phyloP scores from a whole-genome alignment of 2,797 vertebrate species.

The Okamejei kenojei region DNA sequence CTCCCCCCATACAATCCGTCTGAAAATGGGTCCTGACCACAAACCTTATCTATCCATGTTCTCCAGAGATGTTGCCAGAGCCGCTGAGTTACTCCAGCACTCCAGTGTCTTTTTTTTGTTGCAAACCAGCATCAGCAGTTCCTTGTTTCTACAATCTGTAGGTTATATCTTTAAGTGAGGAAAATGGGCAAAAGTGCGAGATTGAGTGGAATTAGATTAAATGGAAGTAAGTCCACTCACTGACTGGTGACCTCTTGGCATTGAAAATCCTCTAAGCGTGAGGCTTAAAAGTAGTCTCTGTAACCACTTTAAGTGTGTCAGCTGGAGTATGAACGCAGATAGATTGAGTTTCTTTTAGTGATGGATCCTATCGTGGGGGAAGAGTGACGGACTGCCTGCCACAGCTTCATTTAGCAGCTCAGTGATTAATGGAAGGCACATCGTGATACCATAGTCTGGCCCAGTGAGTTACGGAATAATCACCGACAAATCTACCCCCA shows the following conservation, averaged over 20 bases:
- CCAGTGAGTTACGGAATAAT: background rate
- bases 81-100: no score
- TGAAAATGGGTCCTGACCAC: no score
- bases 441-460: background rate
- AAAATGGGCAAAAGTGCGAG: background rate
- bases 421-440: background rate
- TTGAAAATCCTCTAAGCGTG: background rate
- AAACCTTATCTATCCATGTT: no score
- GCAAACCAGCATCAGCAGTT: no score
- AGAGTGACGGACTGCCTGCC: background rate
- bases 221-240: background rate
- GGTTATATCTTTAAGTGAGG: background rate
- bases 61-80: no score
- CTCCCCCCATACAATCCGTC: no score
- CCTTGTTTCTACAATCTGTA: no score
- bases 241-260: background rate
- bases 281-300: background rate
- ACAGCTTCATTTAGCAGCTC: background rate
- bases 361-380: background rate
- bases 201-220: background rate
- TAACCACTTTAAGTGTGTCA: conserved; percentile 20
- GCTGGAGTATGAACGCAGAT: background rate
- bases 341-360: background rate
- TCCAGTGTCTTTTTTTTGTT: no score
- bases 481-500: background rate